These are phyloP conservation scores for Pterocles orientalis DNA, from an alignment of 2,113 vertebrate species.

Conservation along the genomic window DNA sequence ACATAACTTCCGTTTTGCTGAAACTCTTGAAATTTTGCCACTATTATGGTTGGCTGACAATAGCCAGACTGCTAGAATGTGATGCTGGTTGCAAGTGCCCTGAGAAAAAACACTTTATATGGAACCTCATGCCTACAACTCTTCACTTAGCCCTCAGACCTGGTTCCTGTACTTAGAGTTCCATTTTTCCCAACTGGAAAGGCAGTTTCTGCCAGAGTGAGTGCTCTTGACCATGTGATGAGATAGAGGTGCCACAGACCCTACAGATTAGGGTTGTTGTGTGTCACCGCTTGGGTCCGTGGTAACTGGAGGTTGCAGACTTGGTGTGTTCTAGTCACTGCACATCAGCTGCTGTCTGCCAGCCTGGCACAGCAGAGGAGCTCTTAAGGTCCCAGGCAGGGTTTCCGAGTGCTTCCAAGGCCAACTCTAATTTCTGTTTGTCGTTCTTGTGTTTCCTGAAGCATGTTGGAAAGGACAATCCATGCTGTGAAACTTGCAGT, in stretches of 20 bases:
- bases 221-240: background rate
- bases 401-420: background rate
- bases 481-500: background rate
- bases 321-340: background rate
- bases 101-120: background rate
- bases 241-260: background rate
- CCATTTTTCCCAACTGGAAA: background rate
- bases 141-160: background rate
- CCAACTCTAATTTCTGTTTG: background rate
- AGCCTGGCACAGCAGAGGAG: background rate
- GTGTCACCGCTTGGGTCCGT: fast-evolving
- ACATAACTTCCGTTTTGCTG: background rate
- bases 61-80: background rate
- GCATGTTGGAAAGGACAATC: background rate
- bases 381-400: background rate
- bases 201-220: background rate
- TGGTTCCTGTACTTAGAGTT: background rate
- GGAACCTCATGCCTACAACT: background rate
- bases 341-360: background rate
- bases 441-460: background rate
- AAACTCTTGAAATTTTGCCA: background rate
- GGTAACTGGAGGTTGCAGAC: background rate
- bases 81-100: background rate
- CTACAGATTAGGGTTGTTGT: fast-evolving
- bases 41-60: background rate